Evolutionary conservation across 1,140 invertebrate genomes (phyloP).

Genomic region (Brachionus manjavacas): DNA sequence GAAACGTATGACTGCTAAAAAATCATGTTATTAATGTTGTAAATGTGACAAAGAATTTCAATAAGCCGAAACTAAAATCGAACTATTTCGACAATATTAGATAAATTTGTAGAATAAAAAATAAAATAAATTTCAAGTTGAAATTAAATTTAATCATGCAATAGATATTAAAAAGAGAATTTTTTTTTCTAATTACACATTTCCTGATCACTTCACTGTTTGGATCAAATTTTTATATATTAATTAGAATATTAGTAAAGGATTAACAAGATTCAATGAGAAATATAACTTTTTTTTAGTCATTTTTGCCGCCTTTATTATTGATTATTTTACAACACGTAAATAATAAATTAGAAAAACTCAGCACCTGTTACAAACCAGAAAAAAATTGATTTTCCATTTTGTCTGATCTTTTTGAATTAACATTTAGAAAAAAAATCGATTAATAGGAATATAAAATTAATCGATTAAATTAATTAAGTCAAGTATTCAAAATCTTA

Average conservation of each 20-base stretch:
- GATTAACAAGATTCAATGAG: background rate
- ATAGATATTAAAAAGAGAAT: background rate
- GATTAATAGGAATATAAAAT: background rate
- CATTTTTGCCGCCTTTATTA: background rate
- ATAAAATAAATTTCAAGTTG: background rate
- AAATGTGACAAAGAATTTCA: no score
- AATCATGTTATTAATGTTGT: background rate
- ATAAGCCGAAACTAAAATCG: no score
- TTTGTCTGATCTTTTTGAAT: background rate
- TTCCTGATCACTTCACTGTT: background rate
- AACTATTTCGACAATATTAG: background rate
- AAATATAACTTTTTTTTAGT: background rate
- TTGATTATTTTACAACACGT: background rate
- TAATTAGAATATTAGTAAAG: background rate
- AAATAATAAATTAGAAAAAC: background rate
- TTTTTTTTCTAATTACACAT: background rate
- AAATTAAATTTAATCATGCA: slow-evolving; percentile 20
- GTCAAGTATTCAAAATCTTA: slow-evolving; percentile 30
- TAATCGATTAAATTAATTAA: slow-evolving; percentile 1
- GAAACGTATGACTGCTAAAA: background rate
- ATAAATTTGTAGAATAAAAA: background rate
- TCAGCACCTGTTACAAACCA: background rate
- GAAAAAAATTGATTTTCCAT: background rate
- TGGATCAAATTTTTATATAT: background rate
- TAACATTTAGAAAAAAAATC: background rate